Evolutionary conservation across 2,797 vertebrate genomes (phyloP), one percentile per base, ranked within the genome.

Genomic region (Harpagifer antarcticus): DNA sequence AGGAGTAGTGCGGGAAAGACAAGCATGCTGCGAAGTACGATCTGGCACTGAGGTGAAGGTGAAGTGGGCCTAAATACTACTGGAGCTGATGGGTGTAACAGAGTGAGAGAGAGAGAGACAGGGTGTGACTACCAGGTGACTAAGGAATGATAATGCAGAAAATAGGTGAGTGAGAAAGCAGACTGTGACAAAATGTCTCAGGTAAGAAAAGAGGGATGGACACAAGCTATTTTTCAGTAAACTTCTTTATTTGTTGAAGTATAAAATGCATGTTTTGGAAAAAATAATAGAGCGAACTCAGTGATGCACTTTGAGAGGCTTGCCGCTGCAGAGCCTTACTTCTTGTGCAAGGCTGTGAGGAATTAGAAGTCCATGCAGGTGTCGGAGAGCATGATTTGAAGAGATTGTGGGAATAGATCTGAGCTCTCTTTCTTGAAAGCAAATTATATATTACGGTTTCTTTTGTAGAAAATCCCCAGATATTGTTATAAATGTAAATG

Each of bases 351-450:
- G 65, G 8, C 54, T 44, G 55, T 57, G 68, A 48, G 57, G 17
- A 59, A 81, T 87, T 56, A 82, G 47, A 27, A 76, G 23, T 83
- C 82, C 44, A 47, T 48, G 68, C 72, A 80, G 76, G 72, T 79
- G 60, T 61, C 27, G 12, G 52, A 78, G 66, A 67, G 61, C 23
- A 23, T 65, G 63, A 80, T 76, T 72, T 63, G 47, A 77, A 70
- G 60, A 67, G 74, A 73, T 54, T 72, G 65, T 64, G 61, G 20
- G 15, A 50, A 62, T 72, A 79, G 52, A 83, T 63, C 65, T 65
- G 42, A 68, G 58, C 49, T 69, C 55, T 63, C 31, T 7, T 67
- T 50, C 79, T 85, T 37, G 57, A 31, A 33, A 56, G 47, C 59
- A 77, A 56, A 79, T 60, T 4, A 42, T 50, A 52, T 31, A 64